phyloP scores from a whole-genome alignment of 2,797 vertebrate genomes.

The Agapornis canus region DNA sequence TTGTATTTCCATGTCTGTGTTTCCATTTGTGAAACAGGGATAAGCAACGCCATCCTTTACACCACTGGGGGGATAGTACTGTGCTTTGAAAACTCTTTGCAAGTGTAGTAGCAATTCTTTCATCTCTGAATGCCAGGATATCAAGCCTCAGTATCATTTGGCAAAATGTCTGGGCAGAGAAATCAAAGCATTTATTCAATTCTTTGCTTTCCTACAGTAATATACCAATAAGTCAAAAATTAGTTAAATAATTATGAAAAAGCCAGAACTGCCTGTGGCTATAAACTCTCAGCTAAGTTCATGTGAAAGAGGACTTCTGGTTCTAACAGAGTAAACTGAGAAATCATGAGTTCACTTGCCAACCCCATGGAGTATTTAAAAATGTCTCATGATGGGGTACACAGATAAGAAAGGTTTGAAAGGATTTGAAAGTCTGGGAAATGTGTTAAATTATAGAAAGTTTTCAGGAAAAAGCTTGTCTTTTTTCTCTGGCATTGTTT shows the following conservation, averaged over 20 bases:
- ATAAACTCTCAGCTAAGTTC: background rate
- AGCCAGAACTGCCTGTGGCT: background rate
- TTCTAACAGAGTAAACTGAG: background rate
- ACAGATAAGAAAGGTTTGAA: background rate
- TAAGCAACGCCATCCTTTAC: background rate
- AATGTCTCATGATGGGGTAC: background rate
- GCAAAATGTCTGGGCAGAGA: background rate
- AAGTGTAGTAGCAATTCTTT: background rate
- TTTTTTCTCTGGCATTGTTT: background rate
- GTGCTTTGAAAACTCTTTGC: background rate
- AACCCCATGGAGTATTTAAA: background rate
- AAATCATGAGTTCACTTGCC: background rate
- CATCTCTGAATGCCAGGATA: background rate
- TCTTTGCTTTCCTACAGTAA: background rate
- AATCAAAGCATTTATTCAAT: background rate
- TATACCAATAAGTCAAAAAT: background rate
- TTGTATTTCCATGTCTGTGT: background rate
- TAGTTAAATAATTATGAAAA: background rate
- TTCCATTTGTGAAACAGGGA: background rate
- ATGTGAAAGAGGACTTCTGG: background rate
- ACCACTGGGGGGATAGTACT: background rate
- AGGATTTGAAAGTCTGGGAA: background rate
- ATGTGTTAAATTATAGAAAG: background rate
- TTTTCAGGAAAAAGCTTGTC: background rate
- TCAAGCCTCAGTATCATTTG: background rate